Percentiles rank a stretch among this genome's conserved stretches.
Conservation (phyloP, 2,888 invertebrate genomes). For the Melanchra persicariae region DNA sequence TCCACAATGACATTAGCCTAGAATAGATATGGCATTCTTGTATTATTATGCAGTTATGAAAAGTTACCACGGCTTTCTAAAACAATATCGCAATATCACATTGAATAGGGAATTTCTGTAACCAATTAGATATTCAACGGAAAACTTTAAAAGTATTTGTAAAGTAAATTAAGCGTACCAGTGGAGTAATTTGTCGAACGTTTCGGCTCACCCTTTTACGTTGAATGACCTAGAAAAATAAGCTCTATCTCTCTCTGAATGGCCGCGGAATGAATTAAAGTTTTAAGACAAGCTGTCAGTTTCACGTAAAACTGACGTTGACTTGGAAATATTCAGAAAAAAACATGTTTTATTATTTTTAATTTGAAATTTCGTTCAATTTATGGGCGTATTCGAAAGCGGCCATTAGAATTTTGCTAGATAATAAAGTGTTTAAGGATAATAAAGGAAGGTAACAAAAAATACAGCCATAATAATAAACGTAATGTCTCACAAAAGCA, state of each 20-base stretch:
- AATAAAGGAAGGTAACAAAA: slow-evolving; percentile 31
- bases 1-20: background rate
- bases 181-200: slow-evolving; percentile 82
- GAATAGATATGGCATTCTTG: background rate
- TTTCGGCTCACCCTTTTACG: slow-evolving; percentile 77
- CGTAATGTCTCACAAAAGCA: slow-evolving; percentile 32
- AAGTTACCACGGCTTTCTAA: slow-evolving; percentile 17
- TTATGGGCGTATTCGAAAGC: slow-evolving; percentile 6
- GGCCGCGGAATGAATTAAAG: slow-evolving; percentile 76
- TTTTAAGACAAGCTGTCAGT: slow-evolving; percentile 78
- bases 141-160: slow-evolving; percentile 83
- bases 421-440: slow-evolving; percentile 25
- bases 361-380: slow-evolving; percentile 19
- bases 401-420: background rate
- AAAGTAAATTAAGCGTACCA: slow-evolving; percentile 84
- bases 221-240: slow-evolving; percentile 78
- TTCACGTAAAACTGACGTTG: slow-evolving; percentile 68
- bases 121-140: slow-evolving; percentile 74
- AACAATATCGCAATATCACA: slow-evolving; percentile 48
- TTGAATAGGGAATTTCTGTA: slow-evolving; percentile 65
- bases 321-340: slow-evolving; percentile 42
- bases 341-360: slow-evolving; percentile 40
- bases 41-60: slow-evolving; percentile 1
- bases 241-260: slow-evolving; percentile 69
- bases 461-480: slow-evolving; percentile 20